phyloP scores from a whole-genome alignment of 2,888 invertebrate genomes.

The Synergus umbraculus region DNA sequence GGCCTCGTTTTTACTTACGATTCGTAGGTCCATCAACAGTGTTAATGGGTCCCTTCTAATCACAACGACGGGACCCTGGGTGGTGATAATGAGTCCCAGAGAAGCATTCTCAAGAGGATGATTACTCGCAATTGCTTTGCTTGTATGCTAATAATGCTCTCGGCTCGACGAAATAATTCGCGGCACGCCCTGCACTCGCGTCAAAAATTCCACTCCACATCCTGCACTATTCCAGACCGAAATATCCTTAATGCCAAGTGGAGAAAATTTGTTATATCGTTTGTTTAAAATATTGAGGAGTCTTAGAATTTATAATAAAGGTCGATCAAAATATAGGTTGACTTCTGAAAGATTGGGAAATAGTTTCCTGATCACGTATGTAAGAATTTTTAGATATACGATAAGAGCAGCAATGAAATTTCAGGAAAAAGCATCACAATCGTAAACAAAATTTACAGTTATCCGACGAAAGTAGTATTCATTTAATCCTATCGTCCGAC shows the following conservation, averaged over 20 bases:
- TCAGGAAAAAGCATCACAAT: conserved; percentile 9
- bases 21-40: conserved; percentile 11
- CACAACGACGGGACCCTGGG: conserved; percentile 16
- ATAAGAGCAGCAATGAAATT: background rate
- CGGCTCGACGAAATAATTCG: conserved; percentile 20
- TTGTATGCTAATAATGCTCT: conserved; percentile 28
- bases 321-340: too few relatives aligned
- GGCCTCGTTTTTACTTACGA: background rate
- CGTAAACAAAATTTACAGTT: conserved; percentile 48
- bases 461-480: conserved; percentile 47
- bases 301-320: too few relatives aligned
- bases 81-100: conserved; percentile 22
- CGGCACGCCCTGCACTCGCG: conserved; percentile 17
- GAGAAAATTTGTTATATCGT: too few relatives aligned
- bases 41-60: conserved; percentile 19
- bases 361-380: background rate
- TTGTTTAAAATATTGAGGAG: too few relatives aligned
- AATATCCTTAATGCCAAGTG: background rate
- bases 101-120: background rate
- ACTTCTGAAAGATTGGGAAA: background rate
- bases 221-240: background rate
- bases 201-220: background rate
- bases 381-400: background rate
- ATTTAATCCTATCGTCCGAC: conserved; percentile 44
- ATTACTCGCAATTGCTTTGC: conserved; percentile 27